phyloP scores from a whole-genome alignment of 2,113 vertebrate genomes.

The Nannospalax galili region DNA sequence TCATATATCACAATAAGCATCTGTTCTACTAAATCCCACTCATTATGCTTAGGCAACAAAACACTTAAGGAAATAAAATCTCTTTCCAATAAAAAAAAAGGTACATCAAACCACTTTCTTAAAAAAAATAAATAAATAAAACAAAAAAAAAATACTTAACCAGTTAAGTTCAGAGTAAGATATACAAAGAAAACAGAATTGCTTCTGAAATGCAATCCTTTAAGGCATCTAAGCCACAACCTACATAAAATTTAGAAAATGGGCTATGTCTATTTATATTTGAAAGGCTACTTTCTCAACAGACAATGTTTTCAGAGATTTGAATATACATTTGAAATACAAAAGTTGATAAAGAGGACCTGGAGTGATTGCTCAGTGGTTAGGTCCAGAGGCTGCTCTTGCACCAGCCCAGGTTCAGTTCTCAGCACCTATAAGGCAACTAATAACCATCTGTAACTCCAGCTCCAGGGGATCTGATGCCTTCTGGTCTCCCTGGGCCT shows the following conservation, averaged over 20 bases:
- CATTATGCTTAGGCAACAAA: conserved; percentile 56
- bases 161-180: neutral
- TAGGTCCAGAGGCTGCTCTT: too few species aligned
- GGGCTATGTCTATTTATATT: neutral
- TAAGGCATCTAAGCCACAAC: neutral
- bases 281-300: neutral
- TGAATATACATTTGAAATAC: neutral
- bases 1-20: conserved; percentile 73
- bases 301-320: neutral
- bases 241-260: conserved; percentile 11
- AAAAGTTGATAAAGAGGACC: neutral
- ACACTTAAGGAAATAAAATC: conserved; percentile 71
- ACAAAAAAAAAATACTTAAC: too few species aligned
- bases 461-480: too few species aligned
- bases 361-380: too few species aligned
- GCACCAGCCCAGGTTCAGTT: too few species aligned
- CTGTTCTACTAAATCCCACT: conserved; percentile 65
- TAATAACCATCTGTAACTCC: too few species aligned
- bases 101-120: conserved; percentile 10
- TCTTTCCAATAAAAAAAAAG: conserved; percentile 55
- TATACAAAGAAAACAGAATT: neutral
- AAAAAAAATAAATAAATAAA: too few species aligned
- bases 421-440: too few species aligned
- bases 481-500: too few species aligned
- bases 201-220: neutral